Evolutionary conservation across 2,888 invertebrate species (phyloP), one percentile per base, ranked within the genome.

Genomic region (Eupithecia dodoneata): DNA sequence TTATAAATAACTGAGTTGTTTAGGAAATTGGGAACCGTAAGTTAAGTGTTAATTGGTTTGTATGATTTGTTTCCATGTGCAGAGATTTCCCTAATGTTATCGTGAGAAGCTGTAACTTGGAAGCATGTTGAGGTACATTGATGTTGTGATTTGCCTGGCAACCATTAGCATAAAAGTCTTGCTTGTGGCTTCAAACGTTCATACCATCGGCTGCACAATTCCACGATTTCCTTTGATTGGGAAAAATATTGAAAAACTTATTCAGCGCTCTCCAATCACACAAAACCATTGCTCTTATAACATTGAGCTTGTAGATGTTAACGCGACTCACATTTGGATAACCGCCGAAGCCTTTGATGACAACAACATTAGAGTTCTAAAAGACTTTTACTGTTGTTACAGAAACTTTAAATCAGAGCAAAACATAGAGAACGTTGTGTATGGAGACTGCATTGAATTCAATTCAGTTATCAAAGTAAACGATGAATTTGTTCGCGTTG

Each of bases 401-500:
- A 83, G 69, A 76, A 80, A 71, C 63, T 85, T 87, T 75, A 74
- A 81, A 49, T 83, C 84, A 12, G 42, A 76, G 15, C 63, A 69
- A 70, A 81, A 77, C 49, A 41, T 84, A 30, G 75, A 73, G 41
- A 79, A 83, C 63, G 79, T 87, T 69, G 67, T 65, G 18, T 63
- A 75, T 88, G 84, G 86, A 79, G 84, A 81, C 77, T 81, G 10
- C 85, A 86, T 47, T 84, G 81, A 71, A 85, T 87, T 74, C 85
- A 87, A 52, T 77, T 85, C 15, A 74, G 83, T 5, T 30, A 91
- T 94, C 79, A 87, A 92, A 84, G 91, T 96, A 49, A 84, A 87
- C 5, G 93, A 96, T 76, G 98, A 98, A 90, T 98, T 97, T 87
- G 95, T 97, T 13, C 95, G 95, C 89, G 96, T 98, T 4, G 93